Conservation (phyloP, 2,888 invertebrate genomes). For the Metopia argyrocephala region DNA sequence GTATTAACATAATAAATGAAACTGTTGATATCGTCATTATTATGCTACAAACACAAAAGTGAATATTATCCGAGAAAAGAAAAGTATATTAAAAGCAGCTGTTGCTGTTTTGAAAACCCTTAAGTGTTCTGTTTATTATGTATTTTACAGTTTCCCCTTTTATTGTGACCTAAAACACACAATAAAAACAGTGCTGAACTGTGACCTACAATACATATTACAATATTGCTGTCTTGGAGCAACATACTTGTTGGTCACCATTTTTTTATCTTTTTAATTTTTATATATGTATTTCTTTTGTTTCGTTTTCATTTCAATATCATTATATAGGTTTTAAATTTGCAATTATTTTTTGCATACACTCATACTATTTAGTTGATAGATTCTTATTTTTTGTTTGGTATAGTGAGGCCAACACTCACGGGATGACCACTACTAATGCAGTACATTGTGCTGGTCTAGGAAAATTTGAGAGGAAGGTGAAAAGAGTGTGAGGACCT, state of each 20-base stretch:
- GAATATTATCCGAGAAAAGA: not conserved
- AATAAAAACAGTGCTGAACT: constrained; percentile 21
- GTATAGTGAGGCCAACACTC: too few species aligned
- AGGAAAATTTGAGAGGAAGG: too few species aligned
- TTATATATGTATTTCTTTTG: not conserved
- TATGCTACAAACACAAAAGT: not conserved
- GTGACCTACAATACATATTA: constrained; percentile 51
- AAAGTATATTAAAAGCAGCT: constrained; percentile 4
- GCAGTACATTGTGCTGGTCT: too few species aligned
- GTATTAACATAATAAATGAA: not conserved
- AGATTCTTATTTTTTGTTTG: too few species aligned
- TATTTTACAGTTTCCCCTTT: not conserved
- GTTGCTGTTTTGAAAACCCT: constrained; percentile 20
- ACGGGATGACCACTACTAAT: too few species aligned
- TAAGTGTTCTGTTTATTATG: not conserved
- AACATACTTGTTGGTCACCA: constrained; percentile 37
- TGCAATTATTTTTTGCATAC: not conserved
- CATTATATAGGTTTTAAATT: not conserved
- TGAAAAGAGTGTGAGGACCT: too few species aligned
- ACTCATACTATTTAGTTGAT: too few species aligned
- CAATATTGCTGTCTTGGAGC: constrained; percentile 18
- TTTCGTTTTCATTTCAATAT: too few species aligned
- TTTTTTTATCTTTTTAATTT: not conserved
- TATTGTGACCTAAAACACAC: constrained; percentile 5
- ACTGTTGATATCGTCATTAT: not conserved